Conservation (phyloP, 2,888 invertebrate species). For the Bellardia pandia region DNA sequence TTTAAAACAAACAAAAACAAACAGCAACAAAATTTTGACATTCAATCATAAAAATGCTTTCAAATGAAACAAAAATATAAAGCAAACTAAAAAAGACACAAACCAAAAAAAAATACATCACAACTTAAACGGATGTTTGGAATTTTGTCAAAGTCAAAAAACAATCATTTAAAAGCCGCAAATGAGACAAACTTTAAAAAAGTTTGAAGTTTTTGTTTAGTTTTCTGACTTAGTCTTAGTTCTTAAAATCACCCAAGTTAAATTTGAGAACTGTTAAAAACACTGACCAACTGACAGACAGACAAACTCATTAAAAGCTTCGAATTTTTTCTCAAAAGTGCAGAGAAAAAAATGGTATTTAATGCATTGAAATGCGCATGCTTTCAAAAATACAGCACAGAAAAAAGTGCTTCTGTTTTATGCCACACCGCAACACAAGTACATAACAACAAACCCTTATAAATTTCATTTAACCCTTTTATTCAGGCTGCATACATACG, state of each 20-base stretch:
- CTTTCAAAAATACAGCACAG: slow-evolving; percentile 72
- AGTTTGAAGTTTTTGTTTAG: slow-evolving; percentile 37
- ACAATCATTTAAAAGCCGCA: slow-evolving; percentile 71
- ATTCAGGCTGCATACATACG: slow-evolving; percentile 20
- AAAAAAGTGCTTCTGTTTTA: slow-evolving; percentile 69
- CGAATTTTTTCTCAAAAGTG: slow-evolving; percentile 26
- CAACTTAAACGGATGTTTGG: slow-evolving; percentile 74
- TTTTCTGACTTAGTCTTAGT: slow-evolving; percentile 22
- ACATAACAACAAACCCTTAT: slow-evolving; percentile 62
- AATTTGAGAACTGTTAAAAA: slow-evolving; percentile 53
- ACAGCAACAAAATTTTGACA: slow-evolving; percentile 69
- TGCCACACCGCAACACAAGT: slow-evolving; percentile 65
- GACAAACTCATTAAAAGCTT: slow-evolving; percentile 69
- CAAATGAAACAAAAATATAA: slow-evolving; percentile 39
- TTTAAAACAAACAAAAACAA: slow-evolving; percentile 13
- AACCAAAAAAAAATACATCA: slow-evolving; percentile 52
- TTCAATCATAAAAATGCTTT: slow-evolving; percentile 72
- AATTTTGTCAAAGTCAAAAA: slow-evolving; percentile 72
- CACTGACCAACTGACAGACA: slow-evolving; percentile 16
- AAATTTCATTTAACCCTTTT: slow-evolving; percentile 67
- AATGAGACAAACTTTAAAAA: slow-evolving; percentile 67
- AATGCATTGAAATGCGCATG: slow-evolving; percentile 77
- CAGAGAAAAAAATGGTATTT: slow-evolving; percentile 71
- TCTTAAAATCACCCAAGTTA: slow-evolving; percentile 57
- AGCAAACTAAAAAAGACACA: slow-evolving; percentile 33